A percentile compares a stretch with the other conserved stretches of the same genome.
Conservation (phyloP, 2,888 invertebrate genomes). For the Gibbula magus region DNA sequence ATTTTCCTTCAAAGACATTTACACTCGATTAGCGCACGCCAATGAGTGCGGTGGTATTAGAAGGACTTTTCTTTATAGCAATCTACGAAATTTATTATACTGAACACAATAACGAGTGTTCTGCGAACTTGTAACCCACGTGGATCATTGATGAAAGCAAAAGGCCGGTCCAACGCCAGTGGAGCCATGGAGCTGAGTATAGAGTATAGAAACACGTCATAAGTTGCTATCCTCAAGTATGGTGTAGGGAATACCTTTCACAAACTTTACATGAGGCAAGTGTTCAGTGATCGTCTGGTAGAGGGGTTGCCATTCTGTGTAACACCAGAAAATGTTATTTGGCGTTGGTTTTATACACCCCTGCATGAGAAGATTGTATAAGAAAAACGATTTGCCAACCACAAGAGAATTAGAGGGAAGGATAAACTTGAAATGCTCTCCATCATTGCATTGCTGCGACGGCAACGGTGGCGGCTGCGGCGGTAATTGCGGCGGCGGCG, state of each 20-base stretch:
- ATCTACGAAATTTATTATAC: no score
- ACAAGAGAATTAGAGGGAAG: neutral
- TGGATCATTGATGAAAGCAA: no score
- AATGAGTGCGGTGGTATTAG: no score
- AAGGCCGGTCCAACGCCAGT: no score
- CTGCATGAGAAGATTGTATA: neutral
- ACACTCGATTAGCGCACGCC: no score
- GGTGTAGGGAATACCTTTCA: neutral
- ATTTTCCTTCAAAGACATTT: no score
- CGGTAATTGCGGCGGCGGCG: neutral
- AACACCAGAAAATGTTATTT: neutral
- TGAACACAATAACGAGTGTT: no score
- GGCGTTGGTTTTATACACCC: neutral
- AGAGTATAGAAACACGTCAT: no score
- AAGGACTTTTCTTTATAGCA: no score
- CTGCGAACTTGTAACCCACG: no score
- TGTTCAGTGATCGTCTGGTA: neutral
- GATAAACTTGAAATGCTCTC: neutral
- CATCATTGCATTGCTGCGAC: neutral
- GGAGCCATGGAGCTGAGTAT: no score
- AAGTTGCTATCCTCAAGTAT: neutral
- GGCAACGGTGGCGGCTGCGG: neutral
- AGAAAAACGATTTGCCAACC: neutral
- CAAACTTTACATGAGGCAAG: no score
- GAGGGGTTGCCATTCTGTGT: neutral